These are phyloP conservation scores for Nymphalis urticae DNA, from an alignment of 2,888 invertebrate genomes.

Conservation along the genomic window DNA sequence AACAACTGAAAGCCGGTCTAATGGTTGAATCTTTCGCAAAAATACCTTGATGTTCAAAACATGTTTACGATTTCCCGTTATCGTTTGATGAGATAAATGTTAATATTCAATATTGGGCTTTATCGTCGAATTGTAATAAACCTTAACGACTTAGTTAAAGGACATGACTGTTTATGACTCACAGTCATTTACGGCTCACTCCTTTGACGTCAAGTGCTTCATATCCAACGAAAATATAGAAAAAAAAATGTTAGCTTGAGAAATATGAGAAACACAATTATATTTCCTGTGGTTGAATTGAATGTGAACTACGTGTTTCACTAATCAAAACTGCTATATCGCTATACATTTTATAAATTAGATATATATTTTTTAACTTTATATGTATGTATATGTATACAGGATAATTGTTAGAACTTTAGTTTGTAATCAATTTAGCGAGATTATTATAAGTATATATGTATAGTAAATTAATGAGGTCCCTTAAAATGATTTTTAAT, in stretches of 20 bases:
- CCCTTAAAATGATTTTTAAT: no score
- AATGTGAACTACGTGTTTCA: no score
- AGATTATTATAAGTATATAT: no score
- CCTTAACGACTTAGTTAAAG: conserved; percentile 42
- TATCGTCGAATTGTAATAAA: conserved; percentile 56
- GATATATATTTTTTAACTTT: no score
- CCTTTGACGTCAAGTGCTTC: conserved; percentile 31
- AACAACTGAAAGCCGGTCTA: conserved; percentile 2
- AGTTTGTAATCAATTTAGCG: no score
- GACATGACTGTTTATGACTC: conserved; percentile 38
- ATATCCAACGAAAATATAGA: neutral
- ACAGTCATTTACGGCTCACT: conserved; percentile 29
- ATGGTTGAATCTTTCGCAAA: conserved; percentile 9
- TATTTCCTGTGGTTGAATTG: no score
- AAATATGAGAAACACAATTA: no score
- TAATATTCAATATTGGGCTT: conserved; percentile 49
- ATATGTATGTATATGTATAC: no score
- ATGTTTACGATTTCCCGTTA: conserved; percentile 43
- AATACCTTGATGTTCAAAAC: conserved; percentile 29
- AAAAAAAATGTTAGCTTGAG: neutral
- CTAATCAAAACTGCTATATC: no score
- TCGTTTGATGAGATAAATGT: conserved; percentile 53
- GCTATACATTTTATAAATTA: no score
- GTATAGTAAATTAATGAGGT: no score
- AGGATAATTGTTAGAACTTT: no score